Evolutionary conservation across 2,888 invertebrate genomes (phyloP), one percentile per base, ranked within the genome.

Genomic region (Tipula unca): DNA sequence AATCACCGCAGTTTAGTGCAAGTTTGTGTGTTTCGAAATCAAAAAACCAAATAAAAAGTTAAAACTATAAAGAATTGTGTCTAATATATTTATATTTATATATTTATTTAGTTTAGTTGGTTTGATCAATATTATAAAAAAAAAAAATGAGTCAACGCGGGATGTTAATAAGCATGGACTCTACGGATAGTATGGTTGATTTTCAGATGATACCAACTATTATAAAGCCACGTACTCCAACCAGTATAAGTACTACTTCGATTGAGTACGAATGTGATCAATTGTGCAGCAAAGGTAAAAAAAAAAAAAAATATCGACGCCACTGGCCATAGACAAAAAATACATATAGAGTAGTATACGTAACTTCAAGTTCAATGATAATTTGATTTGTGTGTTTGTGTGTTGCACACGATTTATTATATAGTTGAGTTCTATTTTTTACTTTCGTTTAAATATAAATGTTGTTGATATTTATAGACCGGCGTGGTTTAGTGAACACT

Each of bases 61-160:
- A 0, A 48, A 20, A 17, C 10, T 48, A 17, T n/a, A n/a, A n/a
- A 3, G 17, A 48, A 48, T 8, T 48, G 3, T n/a, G n/a, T n/a
- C n/a, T n/a, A n/a, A n/a, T n/a, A n/a, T 48, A 17, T 48, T n/a
- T 32, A 32, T 6, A 32, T 32, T 32, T 32, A 32, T 32, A 32
- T 32, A 32, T 5, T 54, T 25, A 25, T 69, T 69, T 25, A 13
- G 25, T 69, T 69, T 10, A 69, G 83, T 83, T 83, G 32, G 83
- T 83, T 83, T 83, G 35, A 83, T 83, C 83, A n/a, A 83, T 83
- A 69, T 32, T 32, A 29, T 13, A 29, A 8, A 82, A 20, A 25
- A 13, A 42, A 14, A 87, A 86, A 85, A 87, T 87, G 87, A 87
- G 87, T 87, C 86, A 86, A 20, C 87, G 87, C 85, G 87, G 87